phyloP scores from a whole-genome alignment of 2,888 invertebrate genomes.

The Euclidia mi region DNA sequence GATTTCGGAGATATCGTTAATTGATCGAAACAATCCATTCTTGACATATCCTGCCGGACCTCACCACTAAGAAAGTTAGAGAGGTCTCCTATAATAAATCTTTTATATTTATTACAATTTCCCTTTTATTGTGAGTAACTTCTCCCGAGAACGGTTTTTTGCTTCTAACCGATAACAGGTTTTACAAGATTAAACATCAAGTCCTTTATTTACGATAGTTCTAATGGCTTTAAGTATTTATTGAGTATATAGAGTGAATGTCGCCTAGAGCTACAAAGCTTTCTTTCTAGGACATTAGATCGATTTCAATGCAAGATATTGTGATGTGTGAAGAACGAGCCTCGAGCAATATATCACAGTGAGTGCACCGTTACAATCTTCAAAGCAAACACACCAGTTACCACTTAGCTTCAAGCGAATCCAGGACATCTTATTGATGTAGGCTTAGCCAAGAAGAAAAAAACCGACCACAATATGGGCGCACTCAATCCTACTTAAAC shows the following conservation, averaged over 20 bases:
- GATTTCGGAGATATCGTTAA: conserved; percentile 47
- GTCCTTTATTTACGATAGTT: background rate
- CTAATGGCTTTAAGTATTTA: too few species aligned
- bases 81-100: conserved; percentile 38
- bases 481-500: conserved; percentile 4
- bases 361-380: conserved; percentile 12
- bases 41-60: conserved; percentile 32
- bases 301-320: conserved; percentile 1
- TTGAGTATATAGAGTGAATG: too few species aligned
- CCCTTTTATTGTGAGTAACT: conserved; percentile 45
- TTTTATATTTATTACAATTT: conserved; percentile 50
- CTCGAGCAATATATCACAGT: conserved; percentile 1
- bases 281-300: background rate
- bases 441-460: conserved; percentile 15
- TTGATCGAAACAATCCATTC: conserved; percentile 52
- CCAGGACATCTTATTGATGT: conserved; percentile 17
- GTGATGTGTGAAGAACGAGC: conserved; percentile 3
- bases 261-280: background rate
- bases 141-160: conserved; percentile 8
- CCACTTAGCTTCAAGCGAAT: conserved; percentile 11
- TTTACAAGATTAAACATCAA: conserved; percentile 9
- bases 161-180: conserved; percentile 14
- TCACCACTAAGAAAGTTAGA: conserved; percentile 31
- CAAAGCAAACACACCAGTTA: conserved; percentile 13
- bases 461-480: conserved; percentile 13